Base-by-base conservation (phyloP, 1,140 invertebrate genomes). In the Teleogryllus occipitalis region DNA sequence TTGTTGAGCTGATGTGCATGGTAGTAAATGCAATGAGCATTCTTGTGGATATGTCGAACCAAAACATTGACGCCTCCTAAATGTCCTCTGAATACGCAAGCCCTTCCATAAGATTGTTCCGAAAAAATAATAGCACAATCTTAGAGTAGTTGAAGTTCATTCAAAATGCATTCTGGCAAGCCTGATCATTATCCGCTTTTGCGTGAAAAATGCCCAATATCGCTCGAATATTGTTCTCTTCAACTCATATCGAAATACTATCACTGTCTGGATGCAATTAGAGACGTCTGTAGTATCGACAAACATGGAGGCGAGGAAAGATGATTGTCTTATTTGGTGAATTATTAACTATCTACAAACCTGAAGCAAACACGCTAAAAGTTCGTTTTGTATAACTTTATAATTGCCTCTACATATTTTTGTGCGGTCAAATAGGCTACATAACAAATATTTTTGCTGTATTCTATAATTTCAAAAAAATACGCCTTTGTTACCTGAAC, bases 241-340 rank as follows among this genome's bases (percentile, higher is more conserved):
- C 65, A 72, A 72, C n/a, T 72, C n/a, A 6, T 72, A 72, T 72
- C 65, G 65, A 72, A 72, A 72, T 72, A 72, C 65, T 72, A 72
- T 72, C 65, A 72, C n/a, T 72, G 65, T 72, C 65, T 72, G 65
- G 65, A n/a, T 72, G 65, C 65, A n/a, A 14, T 3, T 72, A 1
- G 65, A 72, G 14, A 72, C n/a, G 65, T 72, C 14, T 1, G n/a
- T 72, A 72, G 65, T 72, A 72, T 72, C 65, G n/a, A 3, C 65
- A 72, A n/a, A 1, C 65, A 6, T 3, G n/a, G 2, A 72, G 1
- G 65, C 65, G 1, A 72, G n/a, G 65, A 6, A 72, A 72, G 65
- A 1, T 72, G 65, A 72, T n/a, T 72, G 54, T n/a, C 65, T 72
- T 72, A 72, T 72, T 72, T 72, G 14, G 14, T 2, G 1, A 15